These are phyloP conservation scores for Fukomys damarensis DNA, from an alignment of 2,113 vertebrate genomes.

Conservation along the genomic window DNA sequence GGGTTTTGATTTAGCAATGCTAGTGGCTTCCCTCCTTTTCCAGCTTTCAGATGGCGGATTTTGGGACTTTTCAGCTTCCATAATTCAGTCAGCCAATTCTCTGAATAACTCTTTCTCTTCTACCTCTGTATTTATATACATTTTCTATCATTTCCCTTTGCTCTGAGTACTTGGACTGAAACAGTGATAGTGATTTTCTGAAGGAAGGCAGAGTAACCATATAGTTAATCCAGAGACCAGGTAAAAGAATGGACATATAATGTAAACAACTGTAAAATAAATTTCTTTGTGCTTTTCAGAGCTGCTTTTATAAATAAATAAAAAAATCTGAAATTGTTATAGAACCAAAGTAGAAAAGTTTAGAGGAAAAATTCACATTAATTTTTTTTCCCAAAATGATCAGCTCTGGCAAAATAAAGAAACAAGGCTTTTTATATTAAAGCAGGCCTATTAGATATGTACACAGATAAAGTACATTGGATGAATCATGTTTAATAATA, in stretches of 20 bases:
- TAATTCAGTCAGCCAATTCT: neutral
- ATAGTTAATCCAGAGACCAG: neutral
- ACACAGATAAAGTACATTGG: neutral
- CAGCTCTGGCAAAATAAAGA: slow-evolving; percentile 41
- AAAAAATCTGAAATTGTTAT: neutral
- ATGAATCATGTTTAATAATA: slow-evolving; percentile 64
- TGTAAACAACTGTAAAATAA: neutral
- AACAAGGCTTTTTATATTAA: neutral
- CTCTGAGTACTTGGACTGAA: neutral
- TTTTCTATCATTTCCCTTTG: neutral
- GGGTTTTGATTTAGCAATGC: neutral
- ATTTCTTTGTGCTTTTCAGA: neutral
- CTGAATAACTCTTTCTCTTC: neutral
- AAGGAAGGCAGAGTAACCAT: neutral
- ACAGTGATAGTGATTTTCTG: neutral
- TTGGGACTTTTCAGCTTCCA: neutral
- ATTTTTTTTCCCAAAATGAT: neutral
- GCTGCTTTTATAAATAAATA: neutral
- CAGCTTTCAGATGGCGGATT: neutral
- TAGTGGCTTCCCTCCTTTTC: neutral
- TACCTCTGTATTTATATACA: no score
- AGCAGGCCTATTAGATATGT: neutral
- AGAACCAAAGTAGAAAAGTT: neutral
- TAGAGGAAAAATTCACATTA: neutral
- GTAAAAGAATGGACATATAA: rapidly evolving